Conservation (phyloP, 1,140 invertebrate species). For the Amyelois transitella region DNA sequence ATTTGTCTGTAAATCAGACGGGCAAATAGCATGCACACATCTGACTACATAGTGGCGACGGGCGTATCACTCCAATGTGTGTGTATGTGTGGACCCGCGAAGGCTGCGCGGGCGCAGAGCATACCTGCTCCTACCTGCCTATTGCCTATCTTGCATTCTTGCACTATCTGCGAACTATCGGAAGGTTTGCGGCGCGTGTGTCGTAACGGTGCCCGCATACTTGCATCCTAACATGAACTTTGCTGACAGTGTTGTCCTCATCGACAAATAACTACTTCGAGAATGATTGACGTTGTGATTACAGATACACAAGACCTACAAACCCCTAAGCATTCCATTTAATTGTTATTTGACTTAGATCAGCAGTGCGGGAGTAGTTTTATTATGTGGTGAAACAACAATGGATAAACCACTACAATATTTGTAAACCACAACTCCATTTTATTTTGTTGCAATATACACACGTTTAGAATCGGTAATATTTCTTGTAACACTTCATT, state of each 20-base stretch:
- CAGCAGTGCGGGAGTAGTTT: neutral
- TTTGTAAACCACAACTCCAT: conserved; percentile 10
- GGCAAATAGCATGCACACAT: conserved; percentile 56
- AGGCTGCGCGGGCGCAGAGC: conserved; percentile 35
- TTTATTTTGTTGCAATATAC: conserved; percentile 1
- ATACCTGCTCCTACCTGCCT: conserved; percentile 58
- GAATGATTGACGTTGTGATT: conserved; percentile 43
- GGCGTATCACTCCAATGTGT: conserved; percentile 9
- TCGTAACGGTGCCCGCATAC: conserved; percentile 53
- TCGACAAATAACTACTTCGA: conserved; percentile 13
- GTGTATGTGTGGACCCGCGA: conserved; percentile 45
- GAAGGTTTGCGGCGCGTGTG: conserved; percentile 40
- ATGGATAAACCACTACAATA: conserved; percentile 8
- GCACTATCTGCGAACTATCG: conserved; percentile 60
- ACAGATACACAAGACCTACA: conserved; percentile 24
- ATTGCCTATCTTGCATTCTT: conserved; percentile 62
- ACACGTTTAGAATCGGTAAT: neutral
- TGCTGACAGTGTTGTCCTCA: conserved; percentile 29
- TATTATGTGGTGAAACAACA: conserved; percentile 8
- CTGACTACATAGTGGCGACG: conserved; percentile 17
- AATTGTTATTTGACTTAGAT: neutral
- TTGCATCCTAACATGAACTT: conserved; percentile 36
- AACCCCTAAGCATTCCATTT: no score
- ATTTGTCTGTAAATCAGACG: conserved; percentile 69
- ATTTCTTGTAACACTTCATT: no score